Evolutionary conservation across 2,797 vertebrate genomes (phyloP).

Genomic region (Borostomias antarcticus): DNA sequence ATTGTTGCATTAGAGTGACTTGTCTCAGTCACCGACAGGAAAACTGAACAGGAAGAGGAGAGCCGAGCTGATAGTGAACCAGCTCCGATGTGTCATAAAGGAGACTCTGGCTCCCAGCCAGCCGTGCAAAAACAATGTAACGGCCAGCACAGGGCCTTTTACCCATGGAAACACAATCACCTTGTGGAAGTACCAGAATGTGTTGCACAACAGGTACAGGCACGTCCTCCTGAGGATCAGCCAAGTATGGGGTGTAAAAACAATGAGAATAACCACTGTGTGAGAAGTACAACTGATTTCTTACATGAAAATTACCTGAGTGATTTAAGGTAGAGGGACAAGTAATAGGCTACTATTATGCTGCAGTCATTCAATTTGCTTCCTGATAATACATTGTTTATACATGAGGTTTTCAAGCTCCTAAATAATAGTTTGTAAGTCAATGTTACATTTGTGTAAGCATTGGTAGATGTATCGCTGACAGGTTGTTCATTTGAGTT

Average conservation of each 20-base stretch:
- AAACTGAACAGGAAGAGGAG: constrained; percentile 78
- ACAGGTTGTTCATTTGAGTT: too few relatives aligned
- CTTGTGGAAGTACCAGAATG: constrained; percentile 73
- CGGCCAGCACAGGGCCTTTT: constrained; percentile 67
- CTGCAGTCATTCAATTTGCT: too few relatives aligned
- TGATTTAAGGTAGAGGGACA: too few relatives aligned
- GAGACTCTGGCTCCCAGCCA: constrained; percentile 77
- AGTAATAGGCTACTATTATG: too few relatives aligned
- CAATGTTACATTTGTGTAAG: too few relatives aligned
- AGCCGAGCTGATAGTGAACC: constrained; percentile 76
- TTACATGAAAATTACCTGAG: background rate
- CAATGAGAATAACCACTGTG: constrained; percentile 6
- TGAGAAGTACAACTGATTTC: background rate
- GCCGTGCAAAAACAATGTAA: constrained; percentile 76
- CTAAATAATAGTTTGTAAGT: too few relatives aligned
- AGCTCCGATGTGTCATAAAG: constrained; percentile 79
- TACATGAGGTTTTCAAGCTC: too few relatives aligned
- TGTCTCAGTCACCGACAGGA: constrained; percentile 76
- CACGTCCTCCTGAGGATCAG: constrained; percentile 73
- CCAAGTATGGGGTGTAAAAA: constrained; percentile 46
- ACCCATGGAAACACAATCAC: constrained; percentile 81
- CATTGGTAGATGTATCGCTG: too few relatives aligned
- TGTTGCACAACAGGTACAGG: constrained; percentile 72
- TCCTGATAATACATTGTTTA: too few relatives aligned
- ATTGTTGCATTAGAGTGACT: constrained; percentile 79